These are phyloP conservation scores for Stramonita haemastoma DNA, from an alignment of 2,888 invertebrate species.

Conservation along the genomic window DNA sequence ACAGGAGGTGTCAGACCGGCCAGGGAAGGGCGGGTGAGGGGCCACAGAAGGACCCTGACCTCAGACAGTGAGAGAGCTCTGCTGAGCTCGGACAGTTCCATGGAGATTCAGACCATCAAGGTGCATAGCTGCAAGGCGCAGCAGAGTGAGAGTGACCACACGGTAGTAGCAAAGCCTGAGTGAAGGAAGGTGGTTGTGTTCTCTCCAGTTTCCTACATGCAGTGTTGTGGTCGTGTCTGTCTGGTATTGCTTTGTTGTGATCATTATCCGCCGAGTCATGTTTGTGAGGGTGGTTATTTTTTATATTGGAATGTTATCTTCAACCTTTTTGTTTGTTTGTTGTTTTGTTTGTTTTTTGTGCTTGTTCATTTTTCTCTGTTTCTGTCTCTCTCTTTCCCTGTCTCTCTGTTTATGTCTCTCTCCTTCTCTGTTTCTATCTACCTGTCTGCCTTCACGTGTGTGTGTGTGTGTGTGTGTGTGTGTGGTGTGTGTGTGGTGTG, in stretches of 20 bases:
- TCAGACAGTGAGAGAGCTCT: constrained; percentile 48
- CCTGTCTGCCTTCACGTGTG: not conserved
- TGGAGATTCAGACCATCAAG: constrained; percentile 45
- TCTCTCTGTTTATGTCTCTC: too few species aligned
- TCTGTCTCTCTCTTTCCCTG: too few species aligned
- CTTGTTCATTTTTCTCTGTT: too few species aligned
- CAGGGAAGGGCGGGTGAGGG: constrained; percentile 2
- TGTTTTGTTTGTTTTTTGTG: too few species aligned
- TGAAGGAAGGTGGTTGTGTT: not conserved
- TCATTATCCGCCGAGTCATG: too few species aligned
- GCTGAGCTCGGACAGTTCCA: constrained; percentile 47
- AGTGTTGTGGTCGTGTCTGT: not conserved
- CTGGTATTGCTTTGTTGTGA: not conserved
- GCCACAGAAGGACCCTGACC: constrained; percentile 46
- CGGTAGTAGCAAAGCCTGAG: not conserved
- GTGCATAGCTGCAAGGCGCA: constrained; percentile 2
- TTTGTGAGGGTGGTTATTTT: too few species aligned
- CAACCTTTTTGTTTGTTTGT: too few species aligned
- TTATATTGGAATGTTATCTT: too few species aligned
- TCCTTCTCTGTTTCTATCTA: too few species aligned
- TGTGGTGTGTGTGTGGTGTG: not conserved
- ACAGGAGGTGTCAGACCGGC: not conserved
- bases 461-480: constrained; percentile 9
- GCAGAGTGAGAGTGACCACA: not conserved
- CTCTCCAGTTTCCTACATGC: not conserved